Conservation (phyloP, 1,140 invertebrate species). For the Venustaconcha ellipsiformis region DNA sequence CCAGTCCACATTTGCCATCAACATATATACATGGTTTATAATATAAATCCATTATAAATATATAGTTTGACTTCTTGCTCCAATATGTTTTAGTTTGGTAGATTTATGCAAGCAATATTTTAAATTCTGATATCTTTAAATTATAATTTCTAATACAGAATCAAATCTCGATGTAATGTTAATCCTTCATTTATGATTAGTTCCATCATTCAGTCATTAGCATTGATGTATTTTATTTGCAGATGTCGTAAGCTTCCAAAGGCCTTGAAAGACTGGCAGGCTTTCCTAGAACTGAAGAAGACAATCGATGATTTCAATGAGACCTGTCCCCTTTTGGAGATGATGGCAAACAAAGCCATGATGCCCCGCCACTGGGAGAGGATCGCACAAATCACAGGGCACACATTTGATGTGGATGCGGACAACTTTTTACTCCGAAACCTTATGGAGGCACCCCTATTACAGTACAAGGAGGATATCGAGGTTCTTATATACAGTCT, state of each 20-base stretch:
- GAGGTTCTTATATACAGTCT: conserved; percentile 74
- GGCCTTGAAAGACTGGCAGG: conserved; percentile 97
- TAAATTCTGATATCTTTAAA: no score
- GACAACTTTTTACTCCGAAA: conserved; percentile 96
- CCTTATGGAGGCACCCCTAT: conserved; percentile 92
- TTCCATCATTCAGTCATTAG: no score
- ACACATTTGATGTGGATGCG: conserved; percentile 91
- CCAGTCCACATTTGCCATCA: no score
- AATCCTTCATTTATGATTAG: no score
- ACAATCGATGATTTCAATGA: conserved; percentile 99
- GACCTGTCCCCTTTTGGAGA: conserved; percentile 93
- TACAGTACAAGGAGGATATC: conserved; percentile 96
- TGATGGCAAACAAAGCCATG: conserved; percentile 99
- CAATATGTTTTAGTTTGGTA: no score
- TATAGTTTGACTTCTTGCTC: no score
- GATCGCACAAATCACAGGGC: conserved; percentile 91
- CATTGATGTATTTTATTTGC: conserved; percentile 1
- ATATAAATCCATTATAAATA: no score
- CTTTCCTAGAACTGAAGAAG: conserved; percentile 94
- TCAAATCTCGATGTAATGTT: no score
- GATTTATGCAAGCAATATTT: no score
- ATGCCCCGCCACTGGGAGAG: conserved; percentile 96
- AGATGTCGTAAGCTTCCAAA: conserved; percentile 86
- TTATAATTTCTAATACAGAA: no score
- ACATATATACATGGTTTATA: no score